phyloP scores from a whole-genome alignment of 2,888 invertebrate genomes.

The Caenorhabditis virilis region DNA sequence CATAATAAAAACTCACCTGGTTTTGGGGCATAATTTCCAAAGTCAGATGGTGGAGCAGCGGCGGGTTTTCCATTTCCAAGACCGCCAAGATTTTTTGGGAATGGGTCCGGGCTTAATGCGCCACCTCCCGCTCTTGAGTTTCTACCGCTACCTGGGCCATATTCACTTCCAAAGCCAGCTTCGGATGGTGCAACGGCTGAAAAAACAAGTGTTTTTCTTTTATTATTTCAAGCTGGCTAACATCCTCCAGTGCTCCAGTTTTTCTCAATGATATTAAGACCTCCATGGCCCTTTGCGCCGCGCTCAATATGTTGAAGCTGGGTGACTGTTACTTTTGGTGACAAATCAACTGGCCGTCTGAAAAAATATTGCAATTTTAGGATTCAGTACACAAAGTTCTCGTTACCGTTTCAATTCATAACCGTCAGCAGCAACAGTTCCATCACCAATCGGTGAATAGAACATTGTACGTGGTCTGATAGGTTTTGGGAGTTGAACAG shows the following conservation, averaged over 20 bases:
- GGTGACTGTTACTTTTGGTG: slow-evolving; percentile 63
- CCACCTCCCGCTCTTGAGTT: slow-evolving; percentile 46
- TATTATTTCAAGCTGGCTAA: slow-evolving; percentile 2
- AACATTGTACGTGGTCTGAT: slow-evolving; percentile 62
- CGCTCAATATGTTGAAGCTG: slow-evolving; percentile 64
- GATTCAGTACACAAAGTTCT: background rate
- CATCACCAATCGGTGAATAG: slow-evolving; percentile 67
- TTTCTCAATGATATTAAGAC: slow-evolving; percentile 62
- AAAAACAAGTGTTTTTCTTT: slow-evolving; percentile 1
- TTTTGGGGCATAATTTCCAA: slow-evolving; percentile 20
- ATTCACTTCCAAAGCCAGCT: slow-evolving; percentile 46
- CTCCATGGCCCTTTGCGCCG: slow-evolving; percentile 58
- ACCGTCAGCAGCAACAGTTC: slow-evolving; percentile 65
- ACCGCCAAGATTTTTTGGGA: slow-evolving; percentile 16
- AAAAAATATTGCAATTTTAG: slow-evolving; percentile 1
- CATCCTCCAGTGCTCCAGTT: slow-evolving; percentile 61
- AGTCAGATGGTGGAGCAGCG: slow-evolving; percentile 8
- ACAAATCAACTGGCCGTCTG: slow-evolving; percentile 59
- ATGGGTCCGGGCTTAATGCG: slow-evolving; percentile 36
- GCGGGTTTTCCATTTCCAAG: slow-evolving; percentile 19
- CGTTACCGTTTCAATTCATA: slow-evolving; percentile 60
- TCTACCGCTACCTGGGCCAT: slow-evolving; percentile 51
- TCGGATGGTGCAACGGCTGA: slow-evolving; percentile 44
- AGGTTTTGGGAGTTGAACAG: slow-evolving; percentile 52
- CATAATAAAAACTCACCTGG: slow-evolving; percentile 13